These are phyloP conservation scores for Nestor notabilis DNA, from an alignment of 2,113 vertebrate species.

Conservation along the genomic window DNA sequence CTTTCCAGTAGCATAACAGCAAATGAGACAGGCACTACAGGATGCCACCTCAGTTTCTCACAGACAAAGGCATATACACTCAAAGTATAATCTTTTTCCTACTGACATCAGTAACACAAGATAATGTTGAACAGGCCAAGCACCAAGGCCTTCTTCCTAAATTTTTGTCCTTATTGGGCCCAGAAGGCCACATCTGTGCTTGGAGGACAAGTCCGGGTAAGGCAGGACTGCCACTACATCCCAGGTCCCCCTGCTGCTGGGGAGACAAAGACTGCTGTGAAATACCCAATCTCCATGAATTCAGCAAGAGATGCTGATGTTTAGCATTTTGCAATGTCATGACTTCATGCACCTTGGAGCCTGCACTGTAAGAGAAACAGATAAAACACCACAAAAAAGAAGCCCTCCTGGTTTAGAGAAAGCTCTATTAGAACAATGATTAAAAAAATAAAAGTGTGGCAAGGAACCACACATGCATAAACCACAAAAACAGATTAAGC, in stretches of 20 bases:
- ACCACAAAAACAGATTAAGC: constrained; percentile 7
- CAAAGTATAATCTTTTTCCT: not conserved
- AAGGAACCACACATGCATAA: not conserved
- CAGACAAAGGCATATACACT: not conserved
- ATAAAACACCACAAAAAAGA: not conserved
- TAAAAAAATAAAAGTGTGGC: not conserved
- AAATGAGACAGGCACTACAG: not conserved
- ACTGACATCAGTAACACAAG: not conserved
- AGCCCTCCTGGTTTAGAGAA: not conserved
- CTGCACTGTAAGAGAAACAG: not conserved
- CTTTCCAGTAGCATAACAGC: not conserved
- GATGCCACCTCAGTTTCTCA: not conserved
- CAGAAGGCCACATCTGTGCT: rapidly evolving
- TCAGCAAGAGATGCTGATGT: not conserved
- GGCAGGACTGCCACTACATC: not conserved
- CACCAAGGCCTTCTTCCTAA: not conserved
- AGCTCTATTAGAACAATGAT: not conserved
- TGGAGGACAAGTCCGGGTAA: not conserved
- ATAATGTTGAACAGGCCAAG: not conserved
- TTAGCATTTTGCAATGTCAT: not conserved
- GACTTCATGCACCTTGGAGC: not conserved
- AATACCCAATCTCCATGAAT: not conserved
- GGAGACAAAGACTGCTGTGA: not conserved
- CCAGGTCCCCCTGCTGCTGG: rapidly evolving
- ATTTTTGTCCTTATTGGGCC: not conserved